Conservation (phyloP, 2,888 invertebrate species). For the Microctonus hyperodae region DNA sequence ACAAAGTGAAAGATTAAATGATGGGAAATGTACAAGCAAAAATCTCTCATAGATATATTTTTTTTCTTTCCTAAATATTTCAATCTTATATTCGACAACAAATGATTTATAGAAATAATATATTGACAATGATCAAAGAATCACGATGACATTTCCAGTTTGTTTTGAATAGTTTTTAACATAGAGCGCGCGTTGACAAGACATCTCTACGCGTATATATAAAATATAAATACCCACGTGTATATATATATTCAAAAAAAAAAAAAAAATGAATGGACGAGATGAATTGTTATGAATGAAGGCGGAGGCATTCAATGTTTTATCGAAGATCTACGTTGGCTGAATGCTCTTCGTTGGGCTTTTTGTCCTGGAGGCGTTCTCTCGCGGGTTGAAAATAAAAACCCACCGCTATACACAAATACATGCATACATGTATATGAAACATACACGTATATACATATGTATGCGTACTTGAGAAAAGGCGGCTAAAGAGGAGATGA, state of each 20-base stretch:
- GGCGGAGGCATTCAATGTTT: conserved; percentile 57
- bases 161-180: conserved; percentile 44
- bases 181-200: background rate
- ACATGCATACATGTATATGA: too few relatives aligned
- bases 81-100: too few relatives aligned
- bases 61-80: too few relatives aligned
- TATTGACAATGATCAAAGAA: background rate
- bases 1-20: conserved; percentile 15
- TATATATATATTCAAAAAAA: conserved; percentile 11
- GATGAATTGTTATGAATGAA: conserved; percentile 36
- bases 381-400: conserved; percentile 27
- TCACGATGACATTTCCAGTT: conserved; percentile 55
- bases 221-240: background rate
- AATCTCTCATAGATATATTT: too few relatives aligned
- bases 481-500: conserved; percentile 12
- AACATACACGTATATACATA: too few relatives aligned
- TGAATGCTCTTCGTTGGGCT: conserved; percentile 52
- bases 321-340: conserved; percentile 58
- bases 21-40: background rate
- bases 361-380: conserved; percentile 48
- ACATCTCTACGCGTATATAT: too few relatives aligned
- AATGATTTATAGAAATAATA: background rate
- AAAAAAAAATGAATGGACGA: conserved; percentile 43
- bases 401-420: background rate
- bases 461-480: conserved; percentile 24